Percentiles rank a stretch among this genome's conserved stretches.
Evolutionary conservation across 2,113 vertebrate genomes (phyloP).

Genomic region (Halcyon malimbica): DNA sequence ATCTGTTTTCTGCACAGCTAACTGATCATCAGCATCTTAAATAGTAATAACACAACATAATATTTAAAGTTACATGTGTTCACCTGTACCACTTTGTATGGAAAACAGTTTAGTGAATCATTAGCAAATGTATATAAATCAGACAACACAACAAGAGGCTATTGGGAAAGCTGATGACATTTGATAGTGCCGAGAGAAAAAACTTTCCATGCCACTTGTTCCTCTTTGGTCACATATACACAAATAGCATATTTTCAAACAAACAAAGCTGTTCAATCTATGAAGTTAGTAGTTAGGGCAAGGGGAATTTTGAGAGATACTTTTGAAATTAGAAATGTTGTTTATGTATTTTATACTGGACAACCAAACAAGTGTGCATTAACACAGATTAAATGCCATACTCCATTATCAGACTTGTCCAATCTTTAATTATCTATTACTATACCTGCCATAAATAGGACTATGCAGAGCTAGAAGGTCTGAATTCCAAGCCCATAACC

Average conservation of each 20-base stretch:
- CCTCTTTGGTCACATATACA: not conserved
- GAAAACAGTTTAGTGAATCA: not conserved
- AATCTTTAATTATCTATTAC: not conserved
- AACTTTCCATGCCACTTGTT: not conserved
- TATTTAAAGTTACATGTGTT: not conserved
- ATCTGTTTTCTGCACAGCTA: not conserved
- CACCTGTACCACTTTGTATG: not conserved
- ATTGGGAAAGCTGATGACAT: not conserved
- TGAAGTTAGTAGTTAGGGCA: not conserved
- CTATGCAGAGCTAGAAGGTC: not conserved
- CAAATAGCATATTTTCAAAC: not conserved
- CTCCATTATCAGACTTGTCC: not conserved
- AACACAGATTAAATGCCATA: not conserved
- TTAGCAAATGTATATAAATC: not conserved
- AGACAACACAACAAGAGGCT: not conserved
- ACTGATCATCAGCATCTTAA: not conserved
- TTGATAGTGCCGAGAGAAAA: not conserved
- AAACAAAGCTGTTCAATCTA: not conserved
- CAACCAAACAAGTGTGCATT: not conserved
- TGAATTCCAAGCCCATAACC: not conserved
- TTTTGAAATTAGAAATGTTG: not conserved
- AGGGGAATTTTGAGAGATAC: not conserved
- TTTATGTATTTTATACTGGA: not conserved
- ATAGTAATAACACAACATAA: not conserved
- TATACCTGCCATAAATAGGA: not conserved